phyloP scores from a whole-genome alignment of 2,113 vertebrate genomes.

The Esox niger region DNA sequence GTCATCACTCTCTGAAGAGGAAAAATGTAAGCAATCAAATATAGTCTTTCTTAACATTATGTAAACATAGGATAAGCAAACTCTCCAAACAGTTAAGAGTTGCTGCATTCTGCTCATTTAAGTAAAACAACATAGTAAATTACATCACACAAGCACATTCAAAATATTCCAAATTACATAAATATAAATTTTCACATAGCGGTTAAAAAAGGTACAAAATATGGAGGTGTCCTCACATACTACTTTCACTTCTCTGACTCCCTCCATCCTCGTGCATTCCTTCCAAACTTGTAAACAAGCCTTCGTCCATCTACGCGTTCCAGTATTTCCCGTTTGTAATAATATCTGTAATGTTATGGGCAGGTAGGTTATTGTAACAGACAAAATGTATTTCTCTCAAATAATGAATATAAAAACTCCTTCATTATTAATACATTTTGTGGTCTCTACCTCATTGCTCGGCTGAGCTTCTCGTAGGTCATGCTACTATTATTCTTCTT shows the following conservation, averaged over 20 bases:
- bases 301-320: conserved; percentile 94
- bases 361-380: not conserved
- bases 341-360: conserved; percentile 80
- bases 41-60: conserved; percentile 30
- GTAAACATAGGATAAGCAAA: conserved; percentile 34
- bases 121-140: conserved; percentile 25
- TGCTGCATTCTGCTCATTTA: not conserved
- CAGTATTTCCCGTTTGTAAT: conserved; percentile 96
- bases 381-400: too few relatives aligned
- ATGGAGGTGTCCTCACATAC: not conserved
- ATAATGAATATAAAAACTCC: too few relatives aligned
- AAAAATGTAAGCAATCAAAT: conserved; percentile 22
- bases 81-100: conserved; percentile 9
- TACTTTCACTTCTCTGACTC: conserved; percentile 85
- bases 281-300: conserved; percentile 97
- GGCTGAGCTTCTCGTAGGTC: conserved; percentile 98
- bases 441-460: conserved; percentile 89
- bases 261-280: conserved; percentile 92
- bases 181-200: conserved; percentile 28
- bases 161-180: conserved; percentile 31
- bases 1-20: conserved; percentile 17
- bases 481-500: conserved; percentile 99
- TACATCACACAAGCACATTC: conserved; percentile 28
- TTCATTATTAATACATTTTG: too few relatives aligned
- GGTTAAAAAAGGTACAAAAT: conserved; percentile 7